Base-by-base conservation (phyloP, 1,140 invertebrate species). In the Drosophila mojavensis region DNA sequence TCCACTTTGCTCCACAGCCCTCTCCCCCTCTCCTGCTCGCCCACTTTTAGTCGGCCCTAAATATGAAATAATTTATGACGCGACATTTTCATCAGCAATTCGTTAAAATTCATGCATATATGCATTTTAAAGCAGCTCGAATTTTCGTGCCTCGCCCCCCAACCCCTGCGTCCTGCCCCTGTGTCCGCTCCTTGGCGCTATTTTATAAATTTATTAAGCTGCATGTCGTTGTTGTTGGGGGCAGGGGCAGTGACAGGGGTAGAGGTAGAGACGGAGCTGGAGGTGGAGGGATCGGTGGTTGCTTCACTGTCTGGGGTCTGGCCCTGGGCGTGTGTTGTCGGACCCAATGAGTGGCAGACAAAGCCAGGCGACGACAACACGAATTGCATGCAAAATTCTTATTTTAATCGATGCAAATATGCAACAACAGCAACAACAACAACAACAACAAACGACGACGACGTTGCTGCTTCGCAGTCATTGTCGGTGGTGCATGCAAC, bases 71-170 rank as follows among this genome's bases (percentile, higher is more conserved):
- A 90, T 90, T 90, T 90, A 90, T 85, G 85, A 90, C 81, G 86
- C 85, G 85, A 90, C 86, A 90, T 90, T 90, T 90, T 90, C 86
- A 90, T 90, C 85, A 90, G 81, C 86, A 90, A 90, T 90, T 90
- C 86, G 86, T 90, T 90, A 90, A 90, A 90, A 89, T 81, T 81
- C 84, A 90, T 89, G 85, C 84, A 89, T 89, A 82, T 72, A 89
- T 89, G 85, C 84, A 90, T 81, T 88, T 84, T 80, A 73, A 78
- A 75, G 82, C 78, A 71, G 70, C 33, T 54, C 48, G 36, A 20
- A 47, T 30, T 33, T 36, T 4, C 28, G 28, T 20, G 5, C 51
- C 3, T 43, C 7, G 20, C 20, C 20, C 20, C 20, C 20, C 20
- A 24, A 30, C 28, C 5, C 51, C 55, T 15, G 39, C 62, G 9